A percentile compares a stretch with the other conserved stretches of the same genome.
phyloP scores from a whole-genome alignment of 2,797 vertebrate species.

The Coregonus suidteri region DNA sequence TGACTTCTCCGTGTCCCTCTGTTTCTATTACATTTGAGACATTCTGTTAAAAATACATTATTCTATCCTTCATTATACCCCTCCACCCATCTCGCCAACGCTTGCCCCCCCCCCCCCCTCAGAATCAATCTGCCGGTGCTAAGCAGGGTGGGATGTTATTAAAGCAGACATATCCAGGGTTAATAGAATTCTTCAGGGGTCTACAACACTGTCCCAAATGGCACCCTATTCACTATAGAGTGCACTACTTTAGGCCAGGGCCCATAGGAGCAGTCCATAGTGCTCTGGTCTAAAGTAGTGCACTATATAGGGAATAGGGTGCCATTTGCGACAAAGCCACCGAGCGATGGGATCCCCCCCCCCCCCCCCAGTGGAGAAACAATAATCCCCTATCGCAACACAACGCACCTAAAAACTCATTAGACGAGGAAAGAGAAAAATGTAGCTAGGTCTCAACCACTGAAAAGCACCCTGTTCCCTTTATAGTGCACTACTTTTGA shows the following conservation, averaged over 20 bases:
- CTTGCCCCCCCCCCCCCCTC: conserved; percentile 21
- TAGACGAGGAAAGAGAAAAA: conserved; percentile 12
- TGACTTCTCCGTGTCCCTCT: conserved; percentile 39
- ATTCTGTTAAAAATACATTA: conserved; percentile 62
- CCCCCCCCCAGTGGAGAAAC: conserved; percentile 62
- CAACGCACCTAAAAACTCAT: conserved; percentile 7
- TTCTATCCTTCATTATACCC: conserved; percentile 58
- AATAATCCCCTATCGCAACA: conserved; percentile 64
- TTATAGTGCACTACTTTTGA: too few species aligned
- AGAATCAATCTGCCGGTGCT: conserved; percentile 60
- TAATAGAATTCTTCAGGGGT: conserved; percentile 77
- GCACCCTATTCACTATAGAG: neutral
- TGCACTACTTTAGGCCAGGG: neutral
- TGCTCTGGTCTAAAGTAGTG: neutral
- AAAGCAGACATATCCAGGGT: conserved; percentile 71
- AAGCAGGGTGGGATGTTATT: conserved; percentile 70
- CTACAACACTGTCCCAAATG: conserved; percentile 42
- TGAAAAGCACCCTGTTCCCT: conserved; percentile 1
- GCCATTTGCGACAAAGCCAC: too few species aligned
- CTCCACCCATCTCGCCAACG: neutral
- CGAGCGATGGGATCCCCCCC: conserved; percentile 59
- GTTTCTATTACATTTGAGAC: conserved; percentile 43
- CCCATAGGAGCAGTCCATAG: too few species aligned
- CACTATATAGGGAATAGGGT: neutral
- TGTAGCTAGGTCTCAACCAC: conserved; percentile 31